A percentile compares a stretch with the other conserved stretches of the same genome.
Evolutionary conservation across 2,113 vertebrate genomes (phyloP).

Genomic region (Aythya baeri): DNA sequence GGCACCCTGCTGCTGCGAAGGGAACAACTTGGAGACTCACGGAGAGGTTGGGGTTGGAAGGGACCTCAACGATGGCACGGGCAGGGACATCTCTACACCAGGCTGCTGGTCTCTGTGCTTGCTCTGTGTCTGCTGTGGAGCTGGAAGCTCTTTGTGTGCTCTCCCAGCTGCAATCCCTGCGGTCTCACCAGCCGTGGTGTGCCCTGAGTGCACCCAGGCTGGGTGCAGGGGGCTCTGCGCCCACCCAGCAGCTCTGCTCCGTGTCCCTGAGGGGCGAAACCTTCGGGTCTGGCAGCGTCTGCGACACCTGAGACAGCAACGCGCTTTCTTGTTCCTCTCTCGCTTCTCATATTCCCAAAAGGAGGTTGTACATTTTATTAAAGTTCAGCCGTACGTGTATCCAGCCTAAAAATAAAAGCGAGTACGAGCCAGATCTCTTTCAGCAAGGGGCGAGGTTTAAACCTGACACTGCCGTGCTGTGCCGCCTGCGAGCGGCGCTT

Average conservation of each 20-base stretch:
- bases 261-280: fast-evolving
- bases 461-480: not conserved
- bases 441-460: not conserved
- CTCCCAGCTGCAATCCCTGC: not conserved
- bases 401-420: slow-evolving; percentile 59
- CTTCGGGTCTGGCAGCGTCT: fast-evolving
- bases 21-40: not conserved
- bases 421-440: not conserved
- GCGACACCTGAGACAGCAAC: not conserved
- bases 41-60: not conserved
- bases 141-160: not conserved
- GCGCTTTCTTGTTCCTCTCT: not conserved
- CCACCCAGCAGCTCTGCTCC: not conserved
- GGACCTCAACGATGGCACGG: not conserved
- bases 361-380: not conserved
- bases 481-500: not conserved
- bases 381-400: not conserved
- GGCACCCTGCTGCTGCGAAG: not conserved
- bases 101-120: not conserved
- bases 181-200: not conserved
- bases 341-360: not conserved
- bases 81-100: not conserved
- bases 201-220: not conserved
- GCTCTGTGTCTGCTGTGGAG: no score
- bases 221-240: not conserved